Percentiles rank a stretch among this genome's conserved stretches.
These are phyloP conservation scores for Drosophila prosaltans DNA, from an alignment of 1,140 invertebrate species.

Conservation along the genomic window DNA sequence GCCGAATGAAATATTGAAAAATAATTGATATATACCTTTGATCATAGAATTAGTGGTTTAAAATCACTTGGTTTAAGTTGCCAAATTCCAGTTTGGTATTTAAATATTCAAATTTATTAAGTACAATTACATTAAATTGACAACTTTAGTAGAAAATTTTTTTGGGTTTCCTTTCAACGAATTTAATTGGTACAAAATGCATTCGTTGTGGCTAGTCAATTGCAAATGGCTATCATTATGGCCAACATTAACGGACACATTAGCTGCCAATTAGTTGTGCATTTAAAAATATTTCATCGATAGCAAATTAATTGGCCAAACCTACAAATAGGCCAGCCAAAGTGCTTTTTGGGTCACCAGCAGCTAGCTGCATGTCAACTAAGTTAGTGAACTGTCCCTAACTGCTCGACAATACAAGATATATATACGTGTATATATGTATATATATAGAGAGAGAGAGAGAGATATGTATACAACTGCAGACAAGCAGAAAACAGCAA, in stretches of 20 bases:
- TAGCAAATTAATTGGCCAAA: constrained; percentile 32
- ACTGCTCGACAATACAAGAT: background rate
- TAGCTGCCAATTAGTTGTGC: constrained; percentile 42
- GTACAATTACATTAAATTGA: background rate
- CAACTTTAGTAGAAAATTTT: background rate
- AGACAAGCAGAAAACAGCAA: constrained; percentile 17
- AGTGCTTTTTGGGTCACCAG: constrained; percentile 14
- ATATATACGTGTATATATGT: background rate
- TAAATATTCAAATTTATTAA: too few relatives aligned
- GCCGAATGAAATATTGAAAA: too few relatives aligned
- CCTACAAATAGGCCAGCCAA: constrained; percentile 23
- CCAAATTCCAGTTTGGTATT: too few relatives aligned
- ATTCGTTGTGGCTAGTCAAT: background rate
- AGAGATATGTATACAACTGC: background rate
- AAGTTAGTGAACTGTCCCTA: background rate
- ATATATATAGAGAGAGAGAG: constrained; percentile 6
- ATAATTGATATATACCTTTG: too few relatives aligned
- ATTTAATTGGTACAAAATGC: constrained; percentile 4
- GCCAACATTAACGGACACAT: constrained; percentile 34
- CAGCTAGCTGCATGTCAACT: constrained; percentile 17
- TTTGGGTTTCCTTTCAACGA: background rate
- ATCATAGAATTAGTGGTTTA: too few relatives aligned
- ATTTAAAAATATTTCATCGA: constrained; percentile 22
- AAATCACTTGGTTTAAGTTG: too few relatives aligned
- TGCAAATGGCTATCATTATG: constrained; percentile 17